phyloP scores from a whole-genome alignment of 2,888 invertebrate species.

The Strigamia maritima region DNA sequence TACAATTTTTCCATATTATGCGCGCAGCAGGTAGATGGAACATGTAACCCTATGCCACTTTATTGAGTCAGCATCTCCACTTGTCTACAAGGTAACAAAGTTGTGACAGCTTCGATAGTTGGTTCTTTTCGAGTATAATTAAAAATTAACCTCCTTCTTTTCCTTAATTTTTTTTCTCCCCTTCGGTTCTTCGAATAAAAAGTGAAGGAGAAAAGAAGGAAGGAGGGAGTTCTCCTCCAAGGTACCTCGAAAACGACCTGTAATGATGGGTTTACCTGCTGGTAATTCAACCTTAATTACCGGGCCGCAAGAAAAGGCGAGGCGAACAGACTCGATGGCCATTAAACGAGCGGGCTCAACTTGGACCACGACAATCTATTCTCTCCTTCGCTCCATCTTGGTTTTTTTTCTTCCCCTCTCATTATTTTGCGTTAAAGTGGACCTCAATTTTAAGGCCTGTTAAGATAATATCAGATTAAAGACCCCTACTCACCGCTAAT shows the following conservation, averaged over 20 bases:
- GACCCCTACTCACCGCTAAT: not conserved
- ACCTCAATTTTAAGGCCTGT: not conserved
- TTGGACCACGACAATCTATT: constrained; percentile 1
- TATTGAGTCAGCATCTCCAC: not conserved
- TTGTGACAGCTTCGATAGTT: not conserved
- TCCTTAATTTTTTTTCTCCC: not conserved
- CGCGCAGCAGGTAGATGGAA: no score
- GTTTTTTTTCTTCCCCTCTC: not conserved
- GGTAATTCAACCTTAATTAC: constrained; percentile 23
- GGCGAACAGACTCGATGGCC: constrained; percentile 19
- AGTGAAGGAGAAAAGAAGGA: constrained; percentile 6
- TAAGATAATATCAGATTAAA: not conserved
- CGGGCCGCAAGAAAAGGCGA: constrained; percentile 23
- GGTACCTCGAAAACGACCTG: constrained; percentile 10
- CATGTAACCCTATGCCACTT: no score
- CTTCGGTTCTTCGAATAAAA: not conserved
- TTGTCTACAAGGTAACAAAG: not conserved
- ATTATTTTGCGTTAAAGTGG: not conserved
- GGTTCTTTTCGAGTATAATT: constrained; percentile 2
- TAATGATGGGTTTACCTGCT: constrained; percentile 23
- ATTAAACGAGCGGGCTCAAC: constrained; percentile 17
- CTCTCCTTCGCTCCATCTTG: not conserved
- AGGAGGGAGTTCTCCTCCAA: constrained; percentile 8
- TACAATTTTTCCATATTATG: no score
- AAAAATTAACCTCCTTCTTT: not conserved